phyloP scores from a whole-genome alignment of 2,888 invertebrate species.

The Eupithecia tripunctaria region DNA sequence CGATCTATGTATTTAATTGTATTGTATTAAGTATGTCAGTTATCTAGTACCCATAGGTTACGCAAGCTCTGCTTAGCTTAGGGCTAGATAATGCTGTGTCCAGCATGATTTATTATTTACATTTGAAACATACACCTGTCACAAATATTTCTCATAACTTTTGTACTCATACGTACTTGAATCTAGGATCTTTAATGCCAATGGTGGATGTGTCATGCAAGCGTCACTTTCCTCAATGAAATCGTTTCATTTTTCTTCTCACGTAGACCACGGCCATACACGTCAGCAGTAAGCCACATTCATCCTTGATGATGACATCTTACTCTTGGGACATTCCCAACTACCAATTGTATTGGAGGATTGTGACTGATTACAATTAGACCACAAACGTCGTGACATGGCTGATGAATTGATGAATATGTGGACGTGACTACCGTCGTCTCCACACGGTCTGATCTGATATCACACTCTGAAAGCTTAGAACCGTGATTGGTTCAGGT shows the following conservation, averaged over 20 bases:
- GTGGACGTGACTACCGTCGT: slow-evolving; percentile 29
- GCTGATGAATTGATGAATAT: slow-evolving; percentile 27
- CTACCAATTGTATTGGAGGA: slow-evolving; percentile 10
- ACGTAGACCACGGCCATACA: slow-evolving; percentile 2
- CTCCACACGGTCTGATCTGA: not conserved
- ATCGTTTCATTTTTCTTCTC: not conserved
- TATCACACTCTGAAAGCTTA: not conserved
- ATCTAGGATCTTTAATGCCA: not conserved
- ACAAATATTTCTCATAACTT: not conserved
- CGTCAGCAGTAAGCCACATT: not conserved
- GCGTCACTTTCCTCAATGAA: not conserved
- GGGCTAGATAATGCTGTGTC: no score
- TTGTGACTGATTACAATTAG: slow-evolving; percentile 46
- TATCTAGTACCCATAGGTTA: no score
- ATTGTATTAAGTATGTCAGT: no score
- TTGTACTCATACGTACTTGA: not conserved
- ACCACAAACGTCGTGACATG: slow-evolving; percentile 50
- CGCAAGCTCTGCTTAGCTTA: no score
- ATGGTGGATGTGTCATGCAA: not conserved
- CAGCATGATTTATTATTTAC: no score
- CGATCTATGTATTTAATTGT: no score
- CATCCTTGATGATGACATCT: slow-evolving; percentile 4
- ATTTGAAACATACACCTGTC: no score
- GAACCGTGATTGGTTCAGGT: not conserved
- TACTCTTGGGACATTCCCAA: slow-evolving; percentile 3